Percentiles rank a stretch among this genome's conserved stretches.
phyloP scores from a whole-genome alignment of 2,113 vertebrate genomes.

The Gambusia affinis region DNA sequence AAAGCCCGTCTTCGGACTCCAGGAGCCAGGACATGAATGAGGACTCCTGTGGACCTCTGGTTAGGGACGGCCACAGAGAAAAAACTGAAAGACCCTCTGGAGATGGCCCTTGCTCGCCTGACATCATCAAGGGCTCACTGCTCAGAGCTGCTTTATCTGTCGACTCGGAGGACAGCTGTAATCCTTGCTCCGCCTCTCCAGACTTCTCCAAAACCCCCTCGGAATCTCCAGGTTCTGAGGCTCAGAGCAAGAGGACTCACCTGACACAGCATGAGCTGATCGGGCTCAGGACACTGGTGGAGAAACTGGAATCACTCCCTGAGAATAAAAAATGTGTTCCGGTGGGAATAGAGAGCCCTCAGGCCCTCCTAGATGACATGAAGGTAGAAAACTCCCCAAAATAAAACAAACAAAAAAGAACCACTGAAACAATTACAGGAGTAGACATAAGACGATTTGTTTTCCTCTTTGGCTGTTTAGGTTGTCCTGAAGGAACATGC shows the following conservation, averaged over 20 bases:
- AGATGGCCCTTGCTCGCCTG: constrained; percentile 82
- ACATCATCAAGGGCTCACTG: constrained; percentile 80
- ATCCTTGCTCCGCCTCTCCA: constrained; percentile 61
- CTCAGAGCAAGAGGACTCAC: constrained; percentile 87
- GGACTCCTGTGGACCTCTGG: constrained; percentile 85
- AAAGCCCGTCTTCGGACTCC: constrained; percentile 89
- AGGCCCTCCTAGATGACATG: constrained; percentile 91
- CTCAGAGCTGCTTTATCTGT: constrained; percentile 86
- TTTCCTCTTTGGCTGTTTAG: constrained; percentile 66
- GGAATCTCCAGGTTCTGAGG: constrained; percentile 85
- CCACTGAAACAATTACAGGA: neutral
- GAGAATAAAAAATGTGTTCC: constrained; percentile 95
- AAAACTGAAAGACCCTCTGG: constrained; percentile 56
- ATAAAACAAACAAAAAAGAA: constrained; percentile 14
- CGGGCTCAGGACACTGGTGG: constrained; percentile 91
- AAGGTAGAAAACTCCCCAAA: constrained; percentile 79
- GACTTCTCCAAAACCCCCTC: constrained; percentile 88
- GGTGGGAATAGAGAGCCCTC: constrained; percentile 89
- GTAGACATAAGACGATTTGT: neutral
- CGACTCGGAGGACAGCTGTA: constrained; percentile 87
- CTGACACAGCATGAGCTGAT: constrained; percentile 94
- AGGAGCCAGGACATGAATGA: constrained; percentile 90
- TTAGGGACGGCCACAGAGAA: constrained; percentile 81
- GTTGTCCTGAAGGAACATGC: constrained; percentile 92
- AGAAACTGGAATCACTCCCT: constrained; percentile 94